phyloP scores from a whole-genome alignment of 2,797 vertebrate genomes.

The Denticeps clupeoides region DNA sequence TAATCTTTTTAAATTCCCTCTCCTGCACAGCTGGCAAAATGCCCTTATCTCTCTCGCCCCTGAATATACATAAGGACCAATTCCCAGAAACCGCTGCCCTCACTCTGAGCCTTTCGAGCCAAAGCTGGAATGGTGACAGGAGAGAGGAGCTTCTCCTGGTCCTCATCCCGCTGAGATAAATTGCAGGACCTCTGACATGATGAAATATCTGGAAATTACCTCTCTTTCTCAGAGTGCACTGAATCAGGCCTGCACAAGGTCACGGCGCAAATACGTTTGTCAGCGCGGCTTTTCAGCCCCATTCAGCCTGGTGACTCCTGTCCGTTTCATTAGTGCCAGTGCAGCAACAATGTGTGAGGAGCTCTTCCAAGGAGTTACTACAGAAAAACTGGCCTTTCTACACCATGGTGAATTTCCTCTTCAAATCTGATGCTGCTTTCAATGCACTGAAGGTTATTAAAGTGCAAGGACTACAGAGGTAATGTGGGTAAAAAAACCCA shows the following conservation, averaged over 20 bases:
- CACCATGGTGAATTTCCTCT: background rate
- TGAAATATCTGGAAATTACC: constrained; percentile 36
- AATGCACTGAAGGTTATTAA: background rate
- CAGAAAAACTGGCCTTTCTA: background rate
- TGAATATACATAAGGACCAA: no score
- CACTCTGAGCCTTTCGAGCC: no score
- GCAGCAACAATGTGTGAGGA: background rate
- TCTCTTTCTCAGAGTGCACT: constrained; percentile 25
- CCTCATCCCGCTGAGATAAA: constrained; percentile 22
- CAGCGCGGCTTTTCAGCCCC: constrained; percentile 15
- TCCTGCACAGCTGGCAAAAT: no score
- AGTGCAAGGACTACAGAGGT: background rate
- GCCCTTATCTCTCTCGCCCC: no score
- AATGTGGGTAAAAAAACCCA: constrained; percentile 12
- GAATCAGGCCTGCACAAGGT: constrained; percentile 39
- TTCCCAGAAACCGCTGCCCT: no score
- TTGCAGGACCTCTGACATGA: constrained; percentile 29
- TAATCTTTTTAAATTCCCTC: no score
- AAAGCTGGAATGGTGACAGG: background rate
- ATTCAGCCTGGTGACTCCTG: constrained; percentile 23
- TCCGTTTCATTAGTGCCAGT: constrained; percentile 12
- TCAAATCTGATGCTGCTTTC: background rate
- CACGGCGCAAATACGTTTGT: constrained; percentile 31
- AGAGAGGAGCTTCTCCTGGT: constrained; percentile 8
- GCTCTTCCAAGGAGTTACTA: background rate